Conservation (phyloP, 64 coral and sea anemone species). For the Cladopsammia gracilis region DNA sequence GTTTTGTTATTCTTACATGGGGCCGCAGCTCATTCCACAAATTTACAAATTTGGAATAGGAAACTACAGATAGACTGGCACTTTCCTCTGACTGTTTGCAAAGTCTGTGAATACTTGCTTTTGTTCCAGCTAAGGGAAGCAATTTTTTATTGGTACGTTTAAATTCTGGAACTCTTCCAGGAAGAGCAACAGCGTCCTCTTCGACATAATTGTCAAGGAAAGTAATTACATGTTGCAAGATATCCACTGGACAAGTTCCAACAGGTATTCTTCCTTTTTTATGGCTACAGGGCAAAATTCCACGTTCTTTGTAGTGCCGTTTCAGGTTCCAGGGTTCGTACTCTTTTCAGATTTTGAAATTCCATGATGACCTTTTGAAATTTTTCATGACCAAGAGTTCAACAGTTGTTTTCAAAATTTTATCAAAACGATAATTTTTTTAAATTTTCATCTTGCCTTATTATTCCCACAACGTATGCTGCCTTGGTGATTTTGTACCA, state of each 20-base stretch:
- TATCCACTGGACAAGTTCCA: slow-evolving; percentile 3
- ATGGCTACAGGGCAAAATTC: slow-evolving; percentile 36
- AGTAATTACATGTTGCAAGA: not conserved
- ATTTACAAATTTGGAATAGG: slow-evolving; percentile 11
- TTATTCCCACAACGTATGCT: too few species aligned
- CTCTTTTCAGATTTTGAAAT: too few species aligned
- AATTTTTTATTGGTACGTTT: not conserved
- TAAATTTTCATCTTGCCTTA: too few species aligned
- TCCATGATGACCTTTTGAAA: too few species aligned
- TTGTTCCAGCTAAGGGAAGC: not conserved
- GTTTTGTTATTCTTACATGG: slow-evolving; percentile 19
- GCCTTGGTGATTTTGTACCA: too few species aligned
- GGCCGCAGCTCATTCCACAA: not conserved
- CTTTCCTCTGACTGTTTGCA: not conserved
- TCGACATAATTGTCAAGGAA: slow-evolving; percentile 21
- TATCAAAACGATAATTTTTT: too few species aligned
- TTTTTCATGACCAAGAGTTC: too few species aligned
- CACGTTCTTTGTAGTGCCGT: slow-evolving; percentile 15
- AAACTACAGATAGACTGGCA: not conserved
- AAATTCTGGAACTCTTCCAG: slow-evolving; percentile 11
- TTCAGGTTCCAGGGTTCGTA: too few species aligned
- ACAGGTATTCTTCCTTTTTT: slow-evolving; percentile 38
- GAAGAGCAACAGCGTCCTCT: slow-evolving; percentile 6
- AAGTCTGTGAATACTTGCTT: slow-evolving; percentile 10
- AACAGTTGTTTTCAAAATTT: too few species aligned